Conservation (phyloP, 2,888 invertebrate species). For the Conistra vaccinii region DNA sequence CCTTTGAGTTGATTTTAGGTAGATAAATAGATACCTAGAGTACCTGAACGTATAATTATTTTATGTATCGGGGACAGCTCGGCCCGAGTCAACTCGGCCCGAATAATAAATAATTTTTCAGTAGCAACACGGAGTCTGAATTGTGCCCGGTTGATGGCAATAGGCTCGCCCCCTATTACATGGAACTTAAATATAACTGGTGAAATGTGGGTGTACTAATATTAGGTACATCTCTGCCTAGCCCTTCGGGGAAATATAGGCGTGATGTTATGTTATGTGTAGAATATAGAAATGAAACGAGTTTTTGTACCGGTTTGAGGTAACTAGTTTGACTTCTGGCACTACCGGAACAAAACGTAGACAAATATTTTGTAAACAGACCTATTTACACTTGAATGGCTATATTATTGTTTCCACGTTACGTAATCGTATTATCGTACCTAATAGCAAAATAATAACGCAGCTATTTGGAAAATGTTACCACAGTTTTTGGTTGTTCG, state of each 20-base stretch:
- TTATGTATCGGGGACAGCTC: no score
- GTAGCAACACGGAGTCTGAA: no score
- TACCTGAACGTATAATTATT: not conserved
- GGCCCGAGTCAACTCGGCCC: no score
- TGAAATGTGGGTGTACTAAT: no score
- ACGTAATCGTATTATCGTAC: not conserved
- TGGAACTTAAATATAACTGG: no score
- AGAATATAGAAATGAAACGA: not conserved
- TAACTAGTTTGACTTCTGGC: not conserved
- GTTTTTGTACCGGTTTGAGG: not conserved
- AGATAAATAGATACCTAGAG: not conserved
- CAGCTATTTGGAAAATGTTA: not conserved
- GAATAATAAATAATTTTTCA: no score
- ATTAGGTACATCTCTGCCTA: no score
- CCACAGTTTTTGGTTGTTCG: not conserved
- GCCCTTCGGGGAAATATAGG: no score
- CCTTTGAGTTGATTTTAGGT: not conserved
- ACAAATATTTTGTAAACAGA: not conserved
- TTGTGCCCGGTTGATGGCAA: no score
- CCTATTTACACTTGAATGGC: not conserved
- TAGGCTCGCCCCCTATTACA: no score
- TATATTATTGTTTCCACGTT: not conserved
- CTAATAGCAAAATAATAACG: not conserved
- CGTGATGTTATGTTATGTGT: no score
- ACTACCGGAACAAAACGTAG: not conserved